Evolutionary conservation across 2,113 vertebrate genomes (phyloP).

Genomic region (Centropus unirufus): DNA sequence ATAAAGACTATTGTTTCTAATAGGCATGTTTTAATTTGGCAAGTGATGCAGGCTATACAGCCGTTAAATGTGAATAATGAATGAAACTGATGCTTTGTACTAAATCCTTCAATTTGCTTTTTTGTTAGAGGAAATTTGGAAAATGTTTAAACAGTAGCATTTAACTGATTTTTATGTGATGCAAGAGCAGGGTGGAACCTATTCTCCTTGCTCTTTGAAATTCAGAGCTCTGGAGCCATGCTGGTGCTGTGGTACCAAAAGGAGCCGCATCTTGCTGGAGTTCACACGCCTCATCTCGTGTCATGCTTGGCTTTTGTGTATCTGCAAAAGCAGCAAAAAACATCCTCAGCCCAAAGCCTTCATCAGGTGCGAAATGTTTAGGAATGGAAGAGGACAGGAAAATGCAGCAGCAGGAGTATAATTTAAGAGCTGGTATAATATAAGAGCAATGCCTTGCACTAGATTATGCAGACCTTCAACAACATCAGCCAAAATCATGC

Average conservation of each 20-base stretch:
- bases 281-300: neutral
- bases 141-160: neutral
- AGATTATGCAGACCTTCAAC: neutral
- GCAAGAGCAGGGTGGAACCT: neutral
- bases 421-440: neutral
- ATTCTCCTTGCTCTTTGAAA: neutral
- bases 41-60: neutral
- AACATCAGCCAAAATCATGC: neutral
- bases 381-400: neutral
- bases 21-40: neutral
- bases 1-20: neutral
- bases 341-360: neutral
- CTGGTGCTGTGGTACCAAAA: neutral
- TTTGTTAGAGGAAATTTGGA: neutral
- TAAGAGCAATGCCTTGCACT: neutral
- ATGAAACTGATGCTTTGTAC: neutral
- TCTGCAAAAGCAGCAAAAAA: neutral
- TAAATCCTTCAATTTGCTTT: neutral
- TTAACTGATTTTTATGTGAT: neutral
- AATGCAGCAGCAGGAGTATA: neutral
- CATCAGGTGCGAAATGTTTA: neutral
- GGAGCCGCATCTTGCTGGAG: neutral
- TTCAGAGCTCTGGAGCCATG: neutral
- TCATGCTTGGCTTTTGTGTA: neutral
- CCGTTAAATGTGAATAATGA: neutral